Evolutionary conservation across 2,888 invertebrate species (phyloP), one percentile per base, ranked within the genome.

Genomic region (Drosophila pseudotakahashii): DNA sequence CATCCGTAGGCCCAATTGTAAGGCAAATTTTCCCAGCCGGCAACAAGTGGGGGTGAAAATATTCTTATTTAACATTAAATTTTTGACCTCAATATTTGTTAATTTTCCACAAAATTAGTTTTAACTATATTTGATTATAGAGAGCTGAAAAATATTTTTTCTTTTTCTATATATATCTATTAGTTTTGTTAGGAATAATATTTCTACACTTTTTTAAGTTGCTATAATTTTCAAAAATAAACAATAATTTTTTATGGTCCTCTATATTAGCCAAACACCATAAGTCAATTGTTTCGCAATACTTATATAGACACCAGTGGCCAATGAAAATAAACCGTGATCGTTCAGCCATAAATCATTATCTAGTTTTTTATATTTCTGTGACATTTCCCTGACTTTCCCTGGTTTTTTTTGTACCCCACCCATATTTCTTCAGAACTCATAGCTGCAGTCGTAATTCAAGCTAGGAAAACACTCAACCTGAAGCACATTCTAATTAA

Each of bases 1-100:
- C 89, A 81, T 82, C 75, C 30, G 36, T 59, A 54, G 48, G 37
- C 48, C 53, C 68, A 48, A 55, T 19, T 37, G 30, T n/a, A 7
- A 11, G 55, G 34, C 32, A 51, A 23, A 26, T 39, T 32, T 51
- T 23, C 11, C 7, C 2, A 23, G 54, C 53, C 61, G 76, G 81
- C 81, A 81, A 81, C 72, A 72, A 68, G 68, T 68, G 59, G 32
- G 30, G 36, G 19, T 32, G 13, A 9, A 62, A 30, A 37, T 37
- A 32, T 30, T 7, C 1, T 19, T 14, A 32, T 58, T 19, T 1
- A 19, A 9, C 4, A 30, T 7, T 2, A 13, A 10, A 37, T 2
- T 36, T 26, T 1, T 23, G 3, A 34, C 26, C n/a, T 16, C 10
- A 10, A 13, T 13, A 36, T 26, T 1, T 1, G 4, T 1, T 13